These are phyloP conservation scores for Yponomeuta evonymella DNA, from an alignment of 2,888 invertebrate species.

Conservation along the genomic window DNA sequence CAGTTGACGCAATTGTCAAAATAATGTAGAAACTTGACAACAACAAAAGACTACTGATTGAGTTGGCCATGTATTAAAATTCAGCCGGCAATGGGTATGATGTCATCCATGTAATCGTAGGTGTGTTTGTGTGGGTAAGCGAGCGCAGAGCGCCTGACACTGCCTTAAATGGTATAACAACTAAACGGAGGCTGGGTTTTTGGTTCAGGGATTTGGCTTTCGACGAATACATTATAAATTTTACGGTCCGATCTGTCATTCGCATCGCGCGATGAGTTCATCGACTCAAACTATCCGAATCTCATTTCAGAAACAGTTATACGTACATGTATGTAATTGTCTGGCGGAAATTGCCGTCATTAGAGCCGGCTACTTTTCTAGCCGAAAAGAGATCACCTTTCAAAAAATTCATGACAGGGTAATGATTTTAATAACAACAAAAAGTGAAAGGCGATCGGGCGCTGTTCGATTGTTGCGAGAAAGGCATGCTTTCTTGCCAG, in stretches of 20 bases:
- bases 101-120: slow-evolving; percentile 50
- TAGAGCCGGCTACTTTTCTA: slow-evolving; percentile 22
- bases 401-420: slow-evolving; percentile 43
- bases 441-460: slow-evolving; percentile 65
- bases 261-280: slow-evolving; percentile 14
- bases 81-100: slow-evolving; percentile 52
- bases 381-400: slow-evolving; percentile 39
- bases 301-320: slow-evolving; percentile 8
- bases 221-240: slow-evolving; percentile 31
- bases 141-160: slow-evolving; percentile 37
- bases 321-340: slow-evolving; percentile 8
- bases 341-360: slow-evolving; percentile 17
- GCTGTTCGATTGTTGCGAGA: slow-evolving; percentile 40
- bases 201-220: slow-evolving; percentile 46
- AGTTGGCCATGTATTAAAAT: slow-evolving; percentile 45
- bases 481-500: slow-evolving; percentile 54
- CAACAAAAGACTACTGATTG: neutral
- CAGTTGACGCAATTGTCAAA: slow-evolving; percentile 32
- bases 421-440: slow-evolving; percentile 60
- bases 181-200: slow-evolving; percentile 50
- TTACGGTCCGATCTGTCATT: neutral
- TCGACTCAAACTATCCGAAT: neutral
- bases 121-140: slow-evolving; percentile 50
- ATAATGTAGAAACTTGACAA: slow-evolving; percentile 28
- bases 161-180: slow-evolving; percentile 63